Evolutionary conservation across 2,113 vertebrate genomes (phyloP), one percentile per base, ranked within the genome.

Genomic region (Xiphias gladius): DNA sequence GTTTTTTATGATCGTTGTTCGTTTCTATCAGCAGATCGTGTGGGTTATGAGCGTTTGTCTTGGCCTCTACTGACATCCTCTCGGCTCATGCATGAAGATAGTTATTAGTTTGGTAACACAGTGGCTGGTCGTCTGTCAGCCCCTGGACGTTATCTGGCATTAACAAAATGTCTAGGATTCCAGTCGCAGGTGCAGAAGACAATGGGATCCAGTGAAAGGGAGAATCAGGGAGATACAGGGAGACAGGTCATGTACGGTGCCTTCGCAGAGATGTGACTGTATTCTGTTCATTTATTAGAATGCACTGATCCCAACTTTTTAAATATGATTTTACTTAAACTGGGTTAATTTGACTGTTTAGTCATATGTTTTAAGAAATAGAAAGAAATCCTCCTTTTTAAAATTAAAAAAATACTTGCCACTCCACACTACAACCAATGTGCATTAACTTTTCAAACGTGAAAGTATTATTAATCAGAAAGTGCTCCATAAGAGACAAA

Each of bases 161-260:
- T n/a, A 74, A 73, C 43, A 19, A 70, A 48, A 87, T 88, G 28
- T 72, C 79, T 88, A 82, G 73, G 63, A 93, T 89, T 89, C 88
- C 91, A 50, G 48, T 24, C 54, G 41, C 92, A 86, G 89, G 86
- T 91, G 88, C 82, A 86, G 46, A 13, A 61, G 30, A 88, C 85
- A 91, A 57, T 82, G 72, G 8, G 28, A 66, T 71, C 80, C 81
- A 80, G 85, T 82, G 71, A 88, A 59, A 73, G 43, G 37, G n/a
- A 72, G 48, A 26, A 17, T 30, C 48, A 61, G 22, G 39, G 28
- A 46, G 55, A 59, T 7, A 11, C 39, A n/a, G 26, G 7, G 55
- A 59, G 6, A 11, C 39, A n/a, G 26, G 7, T 3, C 14, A 52
- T 3, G 22, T 20, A 7, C 22, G 16, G n/a, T 46, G 35, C 54